Base-by-base conservation (phyloP, 2,888 invertebrate genomes). In the Didymodactylos carnosus region DNA sequence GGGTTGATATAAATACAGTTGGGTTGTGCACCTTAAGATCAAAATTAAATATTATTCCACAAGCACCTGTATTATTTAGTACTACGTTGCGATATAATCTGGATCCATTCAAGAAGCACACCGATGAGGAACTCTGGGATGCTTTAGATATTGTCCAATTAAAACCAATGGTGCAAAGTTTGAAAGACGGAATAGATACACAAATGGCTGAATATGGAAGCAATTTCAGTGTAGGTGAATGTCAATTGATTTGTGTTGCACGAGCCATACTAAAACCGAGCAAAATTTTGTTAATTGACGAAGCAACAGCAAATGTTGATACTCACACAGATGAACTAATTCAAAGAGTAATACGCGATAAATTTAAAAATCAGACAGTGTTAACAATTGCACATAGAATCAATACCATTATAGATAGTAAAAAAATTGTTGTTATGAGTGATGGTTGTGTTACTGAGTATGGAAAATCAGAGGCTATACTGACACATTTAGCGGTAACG, bases 31-130 rank as follows among this genome's bases (percentile, higher is more conserved):
- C 90, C 79, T 84, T 94, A 40, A 86, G 94, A 70, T 87, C 87
- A 72, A 89, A 88, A 78, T 89, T 94, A 74, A 89, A 93, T 0
- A 93, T 94, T 75, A 94, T 94, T 80, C 94, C 94, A 0, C 73
- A 82, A 82, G 82, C 82, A 75, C 82, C 83, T 23, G 80, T 81
- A 10, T 77, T 83, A 72, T 82, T 82, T 75, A 80, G 79, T 39
- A 82, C 82, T 27, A 77, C 80, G 23, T 75, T 83, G 23, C 76
- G 82, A 62, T 78, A 78, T 40, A 83, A 83, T 75, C 78, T 82
- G 69, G 82, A 83, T 77, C 83, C 83, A 10, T 82, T 82, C 77
- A 70, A 74, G 40, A 77, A 80, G 53, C 79, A 81, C 62, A 69
- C 75, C 4, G 82, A 83, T 75, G 75, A 77, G 6, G 77, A 77